These are phyloP conservation scores for Elgonia sp. DNA, from an alignment of 2,888 invertebrate species.

Conservation along the genomic window DNA sequence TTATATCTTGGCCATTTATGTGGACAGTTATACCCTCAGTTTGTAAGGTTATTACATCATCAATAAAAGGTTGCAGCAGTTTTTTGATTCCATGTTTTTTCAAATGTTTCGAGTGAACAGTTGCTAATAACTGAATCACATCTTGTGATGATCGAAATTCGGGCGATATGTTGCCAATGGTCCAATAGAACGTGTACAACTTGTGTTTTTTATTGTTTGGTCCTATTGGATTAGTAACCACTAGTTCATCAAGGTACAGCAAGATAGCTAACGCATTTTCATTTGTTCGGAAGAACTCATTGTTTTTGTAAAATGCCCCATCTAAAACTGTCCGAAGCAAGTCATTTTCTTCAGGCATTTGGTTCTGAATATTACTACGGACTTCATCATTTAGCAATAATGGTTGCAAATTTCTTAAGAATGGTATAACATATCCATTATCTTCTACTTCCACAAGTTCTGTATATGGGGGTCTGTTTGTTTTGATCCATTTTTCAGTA, in stretches of 20 bases:
- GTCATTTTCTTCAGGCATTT: neutral
- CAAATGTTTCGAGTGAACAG: neutral
- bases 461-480: neutral
- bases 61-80: neutral
- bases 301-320: neutral
- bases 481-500: neutral
- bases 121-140: neutral
- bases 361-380: neutral
- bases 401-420: neutral
- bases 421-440: neutral
- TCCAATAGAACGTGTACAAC: neutral
- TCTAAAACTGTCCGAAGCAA: constrained; percentile 1
- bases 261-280: constrained; percentile 6
- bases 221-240: neutral
- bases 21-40: neutral
- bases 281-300: neutral
- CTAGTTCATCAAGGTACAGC: neutral
- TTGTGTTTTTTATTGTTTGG: neutral
- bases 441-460: neutral
- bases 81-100: neutral
- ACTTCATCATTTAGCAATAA: neutral
- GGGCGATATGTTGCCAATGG: neutral
- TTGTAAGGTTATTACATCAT: neutral
- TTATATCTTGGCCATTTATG: neutral
- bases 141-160: neutral